Evolutionary conservation across 2,888 invertebrate species (phyloP).

Genomic region (Temnothorax rugatulus): DNA sequence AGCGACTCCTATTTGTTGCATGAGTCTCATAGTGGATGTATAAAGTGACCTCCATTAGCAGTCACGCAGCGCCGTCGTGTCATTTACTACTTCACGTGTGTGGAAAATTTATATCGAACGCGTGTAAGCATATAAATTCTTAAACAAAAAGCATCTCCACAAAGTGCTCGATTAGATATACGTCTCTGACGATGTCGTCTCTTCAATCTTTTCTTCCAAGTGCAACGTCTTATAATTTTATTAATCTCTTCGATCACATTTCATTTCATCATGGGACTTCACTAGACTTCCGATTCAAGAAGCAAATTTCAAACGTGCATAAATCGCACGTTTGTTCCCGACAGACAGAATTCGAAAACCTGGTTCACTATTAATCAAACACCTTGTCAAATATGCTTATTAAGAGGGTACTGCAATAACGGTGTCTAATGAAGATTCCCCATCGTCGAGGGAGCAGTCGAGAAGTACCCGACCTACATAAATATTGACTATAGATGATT

Average conservation of each 20-base stretch:
- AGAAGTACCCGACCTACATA: conserved; percentile 41
- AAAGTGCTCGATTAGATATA: not conserved
- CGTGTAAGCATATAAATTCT: not conserved
- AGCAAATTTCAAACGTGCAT: not conserved
- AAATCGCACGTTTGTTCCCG: not conserved
- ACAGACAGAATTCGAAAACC: not conserved
- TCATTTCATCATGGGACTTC: not conserved
- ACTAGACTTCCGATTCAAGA: not conserved
- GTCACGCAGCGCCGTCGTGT: conserved; percentile 45
- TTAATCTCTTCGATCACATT: not conserved
- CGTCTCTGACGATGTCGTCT: not conserved
- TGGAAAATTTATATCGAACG: conserved; percentile 26
- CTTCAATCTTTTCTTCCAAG: not conserved
- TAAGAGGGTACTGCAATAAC: conserved; percentile 31
- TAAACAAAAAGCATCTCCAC: not conserved
- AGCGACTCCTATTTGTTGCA: conserved; percentile 34
- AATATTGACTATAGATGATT: conserved; percentile 30
- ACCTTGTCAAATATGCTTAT: conserved; percentile 35
- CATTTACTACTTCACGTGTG: conserved; percentile 36
- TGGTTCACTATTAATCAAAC: conserved; percentile 25
- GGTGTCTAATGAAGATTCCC: conserved; percentile 27
- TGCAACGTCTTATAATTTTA: not conserved
- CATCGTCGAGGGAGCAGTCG: not conserved
- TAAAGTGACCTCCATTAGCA: conserved; percentile 48
- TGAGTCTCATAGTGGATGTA: conserved; percentile 13